These are phyloP conservation scores for Irena cyanogastra DNA, from an alignment of 2,113 vertebrate genomes.

Conservation along the genomic window DNA sequence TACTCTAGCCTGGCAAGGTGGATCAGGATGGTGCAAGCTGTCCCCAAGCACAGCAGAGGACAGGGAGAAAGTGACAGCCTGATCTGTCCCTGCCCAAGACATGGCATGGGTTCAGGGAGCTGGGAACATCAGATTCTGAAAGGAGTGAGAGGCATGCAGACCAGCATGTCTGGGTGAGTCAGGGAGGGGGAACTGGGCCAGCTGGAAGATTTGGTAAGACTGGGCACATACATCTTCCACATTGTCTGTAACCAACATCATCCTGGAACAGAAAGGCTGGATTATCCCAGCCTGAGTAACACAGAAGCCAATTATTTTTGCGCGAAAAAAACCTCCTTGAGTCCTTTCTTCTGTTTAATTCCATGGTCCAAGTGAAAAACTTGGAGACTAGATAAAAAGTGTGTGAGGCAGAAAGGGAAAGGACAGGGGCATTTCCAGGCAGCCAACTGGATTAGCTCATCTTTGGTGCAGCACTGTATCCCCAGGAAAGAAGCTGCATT, in stretches of 20 bases:
- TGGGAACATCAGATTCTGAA: neutral
- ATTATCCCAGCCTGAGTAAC: neutral
- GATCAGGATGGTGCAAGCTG: neutral
- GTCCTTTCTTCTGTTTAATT: constrained; percentile 17
- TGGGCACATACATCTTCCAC: neutral
- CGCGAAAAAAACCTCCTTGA: neutral
- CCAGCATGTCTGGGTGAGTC: constrained; percentile 2
- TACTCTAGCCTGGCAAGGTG: fast-evolving
- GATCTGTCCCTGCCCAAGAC: neutral
- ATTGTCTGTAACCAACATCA: neutral
- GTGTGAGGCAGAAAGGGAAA: neutral
- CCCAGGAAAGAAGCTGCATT: neutral
- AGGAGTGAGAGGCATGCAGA: neutral
- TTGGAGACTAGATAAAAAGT: neutral
- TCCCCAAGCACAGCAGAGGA: neutral
- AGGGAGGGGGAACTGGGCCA: neutral
- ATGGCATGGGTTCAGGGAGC: neutral
- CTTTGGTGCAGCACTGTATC: fast-evolving
- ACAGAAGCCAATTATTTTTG: neutral
- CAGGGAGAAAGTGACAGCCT: neutral
- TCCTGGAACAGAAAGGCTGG: constrained; percentile 4
- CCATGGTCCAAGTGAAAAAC: neutral
- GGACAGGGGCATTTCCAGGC: neutral
- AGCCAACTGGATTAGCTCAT: neutral
- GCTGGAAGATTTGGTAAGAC: constrained; percentile 27